phyloP scores from a whole-genome alignment of 2,113 vertebrate genomes.

The Atractosteus spatula region DNA sequence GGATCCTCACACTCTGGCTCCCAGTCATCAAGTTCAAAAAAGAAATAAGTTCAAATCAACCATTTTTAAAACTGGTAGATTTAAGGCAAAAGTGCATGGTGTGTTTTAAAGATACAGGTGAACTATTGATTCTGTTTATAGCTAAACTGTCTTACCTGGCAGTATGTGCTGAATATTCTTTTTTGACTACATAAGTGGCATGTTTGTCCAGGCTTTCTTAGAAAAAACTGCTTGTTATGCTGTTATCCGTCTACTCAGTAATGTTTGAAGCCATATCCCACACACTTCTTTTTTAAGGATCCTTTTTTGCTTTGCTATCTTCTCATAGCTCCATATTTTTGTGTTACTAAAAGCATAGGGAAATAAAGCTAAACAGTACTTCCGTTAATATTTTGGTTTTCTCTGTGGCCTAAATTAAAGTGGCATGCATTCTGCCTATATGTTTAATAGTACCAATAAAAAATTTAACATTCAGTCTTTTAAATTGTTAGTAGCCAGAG shows the following conservation, averaged over 20 bases:
- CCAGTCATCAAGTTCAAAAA: constrained; percentile 88
- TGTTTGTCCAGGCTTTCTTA: constrained; percentile 18
- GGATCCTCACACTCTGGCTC: constrained; percentile 96
- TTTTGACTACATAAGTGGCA: constrained; percentile 1
- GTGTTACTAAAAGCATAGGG: no score
- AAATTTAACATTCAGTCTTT: no score
- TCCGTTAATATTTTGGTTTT: no score
- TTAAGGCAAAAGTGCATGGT: constrained; percentile 62
- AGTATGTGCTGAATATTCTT: constrained; percentile 23
- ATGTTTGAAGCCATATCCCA: not conserved
- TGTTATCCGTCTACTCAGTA: constrained; percentile 12
- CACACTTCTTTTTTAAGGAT: not conserved
- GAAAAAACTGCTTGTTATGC: constrained; percentile 16
- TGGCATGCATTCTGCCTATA: no score
- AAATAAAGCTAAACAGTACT: no score
- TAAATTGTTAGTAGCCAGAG: no score
- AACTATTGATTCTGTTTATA: constrained; percentile 49
- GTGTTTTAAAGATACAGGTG: constrained; percentile 44
- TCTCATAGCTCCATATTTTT: no score
- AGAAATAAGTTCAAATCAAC: constrained; percentile 78
- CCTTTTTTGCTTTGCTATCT: not conserved
- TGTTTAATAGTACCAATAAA: no score
- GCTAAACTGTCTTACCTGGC: constrained; percentile 30
- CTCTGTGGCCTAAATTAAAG: no score
- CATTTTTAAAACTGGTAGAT: constrained; percentile 35